Evolutionary conservation across 2,888 invertebrate genomes (phyloP).

Genomic region (Dicycla oo): DNA sequence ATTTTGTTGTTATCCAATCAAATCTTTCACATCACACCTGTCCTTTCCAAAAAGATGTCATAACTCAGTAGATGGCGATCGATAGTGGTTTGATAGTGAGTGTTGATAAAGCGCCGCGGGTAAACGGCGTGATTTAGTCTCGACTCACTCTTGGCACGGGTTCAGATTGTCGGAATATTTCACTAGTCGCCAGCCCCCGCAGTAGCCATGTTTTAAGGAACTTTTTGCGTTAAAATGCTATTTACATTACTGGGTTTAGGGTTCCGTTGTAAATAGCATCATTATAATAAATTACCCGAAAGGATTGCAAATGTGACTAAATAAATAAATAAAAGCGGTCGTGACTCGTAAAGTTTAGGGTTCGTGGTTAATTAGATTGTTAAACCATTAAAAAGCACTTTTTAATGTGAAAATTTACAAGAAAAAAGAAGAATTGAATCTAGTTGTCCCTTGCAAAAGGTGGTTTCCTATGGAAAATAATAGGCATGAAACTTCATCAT

Average conservation of each 20-base stretch:
- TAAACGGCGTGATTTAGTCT: slow-evolving; percentile 45
- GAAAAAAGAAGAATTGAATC: not conserved
- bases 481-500: not conserved
- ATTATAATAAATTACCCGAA: not conserved
- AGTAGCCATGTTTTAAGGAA: slow-evolving; percentile 36
- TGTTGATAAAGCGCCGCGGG: slow-evolving; percentile 38
- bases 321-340: not conserved
- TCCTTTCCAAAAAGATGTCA: slow-evolving; percentile 8
- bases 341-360: not conserved
- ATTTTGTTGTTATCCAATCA: not conserved
- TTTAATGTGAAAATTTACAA: not conserved
- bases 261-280: not conserved
- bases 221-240: slow-evolving; percentile 51
- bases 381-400: not conserved
- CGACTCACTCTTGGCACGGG: slow-evolving; percentile 58
- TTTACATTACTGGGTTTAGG: slow-evolving; percentile 45
- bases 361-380: not conserved
- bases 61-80: slow-evolving; percentile 23
- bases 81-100: slow-evolving; percentile 36
- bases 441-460: not conserved
- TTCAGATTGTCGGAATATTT: slow-evolving; percentile 59
- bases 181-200: slow-evolving; percentile 48
- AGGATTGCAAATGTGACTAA: not conserved
- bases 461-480: no score
- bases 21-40: slow-evolving; percentile 3